Percentiles rank a stretch among this genome's conserved stretches.
Conservation (phyloP, 2,113 vertebrate genomes). For the Apus apus region DNA sequence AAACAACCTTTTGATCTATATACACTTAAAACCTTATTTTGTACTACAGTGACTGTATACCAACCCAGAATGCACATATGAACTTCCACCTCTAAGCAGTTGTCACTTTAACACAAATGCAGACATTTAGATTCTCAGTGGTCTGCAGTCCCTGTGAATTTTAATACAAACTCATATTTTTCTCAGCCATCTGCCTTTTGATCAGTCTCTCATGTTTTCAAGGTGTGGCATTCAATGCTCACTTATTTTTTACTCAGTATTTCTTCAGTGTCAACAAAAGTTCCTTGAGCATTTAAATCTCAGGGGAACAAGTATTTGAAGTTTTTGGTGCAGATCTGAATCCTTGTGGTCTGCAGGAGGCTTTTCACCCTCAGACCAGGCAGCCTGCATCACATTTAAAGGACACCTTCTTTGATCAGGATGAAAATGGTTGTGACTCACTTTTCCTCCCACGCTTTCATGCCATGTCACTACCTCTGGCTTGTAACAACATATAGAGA, state of each 20-base stretch:
- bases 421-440: neutral
- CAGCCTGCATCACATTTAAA: neutral
- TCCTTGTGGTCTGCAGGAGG: neutral
- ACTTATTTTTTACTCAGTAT: neutral
- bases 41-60: neutral
- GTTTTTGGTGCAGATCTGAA: neutral
- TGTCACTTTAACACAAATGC: neutral
- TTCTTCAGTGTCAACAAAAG: neutral
- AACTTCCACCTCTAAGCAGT: neutral
- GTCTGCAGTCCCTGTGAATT: neutral
- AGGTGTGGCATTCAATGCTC: neutral
- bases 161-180: neutral
- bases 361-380: neutral
- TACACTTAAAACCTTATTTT: neutral
- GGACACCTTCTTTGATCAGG: neutral
- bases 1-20: neutral
- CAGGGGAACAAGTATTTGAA: neutral
- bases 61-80: neutral
- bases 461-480: neutral
- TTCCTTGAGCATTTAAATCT: neutral
- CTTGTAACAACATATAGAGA: neutral
- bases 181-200: neutral
- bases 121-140: neutral
- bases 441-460: neutral
- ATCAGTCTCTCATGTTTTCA: neutral